Evolutionary conservation across 2,888 invertebrate species (phyloP).

Genomic region (Kryphioiulus occultus): DNA sequence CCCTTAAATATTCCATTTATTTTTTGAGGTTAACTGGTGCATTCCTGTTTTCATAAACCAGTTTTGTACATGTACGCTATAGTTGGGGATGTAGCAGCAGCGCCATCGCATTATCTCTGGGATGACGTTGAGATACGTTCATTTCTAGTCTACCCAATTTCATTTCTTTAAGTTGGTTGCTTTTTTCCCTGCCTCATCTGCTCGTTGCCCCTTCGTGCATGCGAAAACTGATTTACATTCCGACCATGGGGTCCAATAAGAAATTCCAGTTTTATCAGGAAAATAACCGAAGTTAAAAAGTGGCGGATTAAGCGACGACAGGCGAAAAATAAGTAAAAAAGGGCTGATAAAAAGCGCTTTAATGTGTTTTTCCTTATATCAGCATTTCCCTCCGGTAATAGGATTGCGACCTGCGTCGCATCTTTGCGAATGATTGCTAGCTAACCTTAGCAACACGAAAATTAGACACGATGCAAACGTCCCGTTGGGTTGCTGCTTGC

Average conservation of each 20-base stretch:
- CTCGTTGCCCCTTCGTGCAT: not conserved
- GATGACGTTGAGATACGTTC: not conserved
- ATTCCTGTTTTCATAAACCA: too few species aligned
- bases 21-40: too few species aligned
- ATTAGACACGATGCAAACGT: constrained; percentile 23
- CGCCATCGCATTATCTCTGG: not conserved
- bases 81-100: too few species aligned
- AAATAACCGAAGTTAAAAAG: not conserved
- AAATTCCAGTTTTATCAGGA: not conserved
- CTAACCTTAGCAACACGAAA: constrained; percentile 18
- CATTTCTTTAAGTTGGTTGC: not conserved
- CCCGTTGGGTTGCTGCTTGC: not conserved
- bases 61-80: too few species aligned
- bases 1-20: too few species aligned
- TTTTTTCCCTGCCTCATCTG: not conserved
- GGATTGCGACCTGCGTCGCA: not conserved
- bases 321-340: not conserved
- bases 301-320: not conserved
- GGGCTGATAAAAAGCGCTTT: not conserved
- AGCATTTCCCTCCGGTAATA: constrained; percentile 20
- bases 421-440: not conserved
- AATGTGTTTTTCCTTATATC: constrained; percentile 25
- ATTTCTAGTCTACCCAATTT: not conserved
- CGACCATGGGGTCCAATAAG: not conserved
- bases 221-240: not conserved